These are phyloP conservation scores for Caranx ignobilis DNA, from an alignment of 2,113 vertebrate genomes.

Conservation along the genomic window DNA sequence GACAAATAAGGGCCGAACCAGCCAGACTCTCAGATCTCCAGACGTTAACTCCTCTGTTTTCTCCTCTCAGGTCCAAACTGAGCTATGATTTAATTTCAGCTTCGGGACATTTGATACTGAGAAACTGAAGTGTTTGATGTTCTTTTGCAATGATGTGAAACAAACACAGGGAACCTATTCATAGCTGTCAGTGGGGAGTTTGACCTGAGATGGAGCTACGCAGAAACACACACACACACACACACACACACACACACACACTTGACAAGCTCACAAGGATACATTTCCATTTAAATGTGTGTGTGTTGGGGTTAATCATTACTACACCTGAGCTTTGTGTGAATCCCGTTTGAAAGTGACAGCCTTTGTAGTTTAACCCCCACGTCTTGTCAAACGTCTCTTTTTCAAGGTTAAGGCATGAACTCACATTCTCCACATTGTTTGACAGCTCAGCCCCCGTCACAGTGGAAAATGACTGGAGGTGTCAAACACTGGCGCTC, in stretches of 20 bases:
- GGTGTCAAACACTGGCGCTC: conserved; percentile 3
- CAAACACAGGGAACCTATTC: conserved; percentile 44
- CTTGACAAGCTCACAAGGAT: conserved; percentile 9
- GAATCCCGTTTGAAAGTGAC: conserved; percentile 30
- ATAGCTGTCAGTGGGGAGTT: conserved; percentile 47
- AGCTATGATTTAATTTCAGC: conserved; percentile 15
- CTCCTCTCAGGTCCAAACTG: conserved; percentile 5
- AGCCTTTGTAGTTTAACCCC: conserved; percentile 53
- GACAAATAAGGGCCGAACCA: neutral
- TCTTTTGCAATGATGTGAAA: conserved; percentile 57
- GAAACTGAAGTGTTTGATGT: conserved; percentile 69
- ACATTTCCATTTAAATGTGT: conserved; percentile 18
- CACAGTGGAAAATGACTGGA: conserved; percentile 55
- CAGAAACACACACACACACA: conserved; percentile 53
- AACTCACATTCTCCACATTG: conserved; percentile 10
- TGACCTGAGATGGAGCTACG: conserved; percentile 29
- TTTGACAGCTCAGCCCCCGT: neutral
- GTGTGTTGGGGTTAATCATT: conserved; percentile 67
- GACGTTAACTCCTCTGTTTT: neutral
- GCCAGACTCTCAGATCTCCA: neutral
- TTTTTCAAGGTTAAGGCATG: conserved; percentile 41
- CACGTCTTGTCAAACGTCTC: neutral
- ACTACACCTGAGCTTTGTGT: conserved; percentile 47
- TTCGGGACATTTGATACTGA: conserved; percentile 27
- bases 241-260: conserved; percentile 50